A percentile compares a stretch with the other conserved stretches of the same genome.
phyloP scores from a whole-genome alignment of 1,140 invertebrate species.

The Drosophila guanche region DNA sequence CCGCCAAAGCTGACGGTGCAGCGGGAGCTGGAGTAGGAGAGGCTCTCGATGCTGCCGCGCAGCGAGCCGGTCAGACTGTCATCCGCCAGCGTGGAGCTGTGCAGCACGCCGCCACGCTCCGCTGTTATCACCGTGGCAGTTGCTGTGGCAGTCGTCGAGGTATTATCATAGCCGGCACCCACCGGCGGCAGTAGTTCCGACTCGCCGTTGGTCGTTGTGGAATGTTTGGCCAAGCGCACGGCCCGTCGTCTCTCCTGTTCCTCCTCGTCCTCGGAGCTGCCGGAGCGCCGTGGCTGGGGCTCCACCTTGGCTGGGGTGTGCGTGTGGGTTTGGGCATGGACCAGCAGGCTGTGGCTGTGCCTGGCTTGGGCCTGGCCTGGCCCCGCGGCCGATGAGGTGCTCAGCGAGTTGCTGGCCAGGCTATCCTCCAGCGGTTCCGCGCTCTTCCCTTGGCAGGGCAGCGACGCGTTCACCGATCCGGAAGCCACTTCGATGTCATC shows the following conservation, averaged over 20 bases:
- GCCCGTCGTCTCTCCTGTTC: neutral
- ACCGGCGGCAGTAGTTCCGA: constrained; percentile 49
- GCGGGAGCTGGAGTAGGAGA: constrained; percentile 78
- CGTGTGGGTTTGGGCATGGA: constrained; percentile 72
- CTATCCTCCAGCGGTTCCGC: constrained; percentile 61
- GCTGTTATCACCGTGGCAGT: constrained; percentile 57
- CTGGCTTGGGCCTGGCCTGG: constrained; percentile 13
- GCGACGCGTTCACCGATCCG: constrained; percentile 25
- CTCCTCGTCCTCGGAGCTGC: constrained; percentile 14
- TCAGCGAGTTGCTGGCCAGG: constrained; percentile 69
- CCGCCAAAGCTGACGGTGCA: constrained; percentile 77
- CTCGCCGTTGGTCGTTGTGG: constrained; percentile 69
- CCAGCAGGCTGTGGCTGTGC: constrained; percentile 65
- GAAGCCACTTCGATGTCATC: constrained; percentile 57
- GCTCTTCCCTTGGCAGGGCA: constrained; percentile 1
- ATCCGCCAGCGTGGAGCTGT: constrained; percentile 79
- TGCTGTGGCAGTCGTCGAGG: constrained; percentile 61
- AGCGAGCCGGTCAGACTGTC: constrained; percentile 75
- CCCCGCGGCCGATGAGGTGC: constrained; percentile 63
- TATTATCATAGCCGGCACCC: constrained; percentile 69
- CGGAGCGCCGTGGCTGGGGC: constrained; percentile 22
- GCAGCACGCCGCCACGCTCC: constrained; percentile 27
- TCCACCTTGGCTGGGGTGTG: constrained; percentile 22
- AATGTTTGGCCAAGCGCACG: constrained; percentile 51
- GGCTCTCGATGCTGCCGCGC: constrained; percentile 75